Conservation (phyloP, 2,797 vertebrate species). For the Capromys pilorides region DNA sequence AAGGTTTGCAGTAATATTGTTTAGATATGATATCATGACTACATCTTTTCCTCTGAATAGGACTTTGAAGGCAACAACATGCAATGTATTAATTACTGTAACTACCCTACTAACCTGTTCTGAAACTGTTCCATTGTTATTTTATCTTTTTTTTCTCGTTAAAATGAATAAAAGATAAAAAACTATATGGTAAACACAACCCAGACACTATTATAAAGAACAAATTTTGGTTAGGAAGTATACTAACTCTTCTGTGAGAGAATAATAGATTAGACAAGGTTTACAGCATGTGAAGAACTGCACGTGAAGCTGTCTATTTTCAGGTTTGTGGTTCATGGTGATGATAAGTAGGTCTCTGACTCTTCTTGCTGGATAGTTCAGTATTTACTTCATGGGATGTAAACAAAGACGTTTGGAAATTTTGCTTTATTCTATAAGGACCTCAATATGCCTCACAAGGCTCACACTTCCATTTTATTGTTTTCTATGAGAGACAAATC, state of each 20-base stretch:
- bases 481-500: neutral
- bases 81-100: no score
- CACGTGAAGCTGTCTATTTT: neutral
- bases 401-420: neutral
- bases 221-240: neutral
- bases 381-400: neutral
- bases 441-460: neutral
- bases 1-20: no score
- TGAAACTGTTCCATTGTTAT: no score
- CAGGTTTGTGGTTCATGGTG: neutral
- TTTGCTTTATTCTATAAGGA: neutral
- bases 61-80: no score
- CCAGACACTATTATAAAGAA: neutral
- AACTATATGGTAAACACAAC: neutral
- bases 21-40: no score
- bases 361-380: neutral
- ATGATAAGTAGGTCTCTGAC: neutral
- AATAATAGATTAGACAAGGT: neutral
- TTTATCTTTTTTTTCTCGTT: no score
- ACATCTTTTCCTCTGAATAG: no score
- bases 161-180: no score
- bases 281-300: neutral
- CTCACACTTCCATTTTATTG: neutral
- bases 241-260: neutral
- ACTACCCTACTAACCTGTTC: no score